Evolutionary conservation across 2,113 vertebrate species (phyloP), one percentile per base, ranked within the genome.

Genomic region (Sphaerodactylus townsendi): DNA sequence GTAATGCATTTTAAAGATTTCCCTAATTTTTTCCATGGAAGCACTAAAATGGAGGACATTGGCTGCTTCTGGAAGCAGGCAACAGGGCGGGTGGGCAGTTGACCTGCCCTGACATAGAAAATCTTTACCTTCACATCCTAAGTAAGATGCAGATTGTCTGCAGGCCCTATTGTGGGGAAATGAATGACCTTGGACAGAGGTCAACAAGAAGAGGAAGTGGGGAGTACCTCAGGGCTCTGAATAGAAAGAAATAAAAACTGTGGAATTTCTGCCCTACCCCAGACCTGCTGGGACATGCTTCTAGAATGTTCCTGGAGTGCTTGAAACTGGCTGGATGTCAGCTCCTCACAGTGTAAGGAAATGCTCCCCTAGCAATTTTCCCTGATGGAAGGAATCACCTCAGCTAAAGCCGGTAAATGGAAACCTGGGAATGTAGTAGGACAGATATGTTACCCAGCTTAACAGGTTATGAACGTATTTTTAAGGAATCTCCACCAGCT

Each of bases 231-330:
- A 15, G 28, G 0, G 10, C 74, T 84, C 10, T n/a, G 82, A 21
- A 77, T 88, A 73, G 80, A 87, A 79, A 73, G 84, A 85, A 33
- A 82, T 46, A 69, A 39, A 62, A 84, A 83, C 41, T 0, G 0
- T 64, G 81, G n/a, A 88, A 56, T 81, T 59, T 87, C 0, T 80
- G 10, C 81, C 37, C 83, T 71, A 86, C 87, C 9, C 1, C 5
- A 1, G 35, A 53, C 91, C 2, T 4, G 87, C 0, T 88, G 74
- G 85, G 86, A 90, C 92, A 90, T 0, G 76, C 87, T 92, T 85
- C 80, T 89, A 88, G 90, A 92, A 93, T 87, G 90, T 88, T 81
- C 88, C 71, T 62, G 41, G 85, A 86, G 78, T 81, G 80, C 76
- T 89, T 86, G 82, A 30, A 82, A 68, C 85, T 0, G 0, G 30